Evolutionary conservation across 2,113 vertebrate species (phyloP).

Genomic region (Siniperca knerii): DNA sequence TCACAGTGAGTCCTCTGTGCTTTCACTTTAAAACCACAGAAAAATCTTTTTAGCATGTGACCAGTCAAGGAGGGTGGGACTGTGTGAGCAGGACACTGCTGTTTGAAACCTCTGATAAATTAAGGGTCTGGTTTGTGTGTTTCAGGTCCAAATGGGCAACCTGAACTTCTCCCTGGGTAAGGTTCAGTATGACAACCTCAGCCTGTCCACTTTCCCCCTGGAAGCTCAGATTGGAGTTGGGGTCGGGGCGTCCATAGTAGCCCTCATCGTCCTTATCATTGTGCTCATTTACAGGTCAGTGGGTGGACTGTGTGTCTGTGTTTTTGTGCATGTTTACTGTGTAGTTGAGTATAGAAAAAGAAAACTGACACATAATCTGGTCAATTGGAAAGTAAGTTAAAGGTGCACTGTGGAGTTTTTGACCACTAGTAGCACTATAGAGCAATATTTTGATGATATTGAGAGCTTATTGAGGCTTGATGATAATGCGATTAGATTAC

Average conservation of each 20-base stretch:
- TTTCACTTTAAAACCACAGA: neutral
- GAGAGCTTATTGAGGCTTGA: neutral
- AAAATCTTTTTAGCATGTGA: neutral
- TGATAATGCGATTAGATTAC: neutral
- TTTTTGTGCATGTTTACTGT: neutral
- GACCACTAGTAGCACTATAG: neutral
- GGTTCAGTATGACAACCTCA: conserved; percentile 94
- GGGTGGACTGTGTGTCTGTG: neutral
- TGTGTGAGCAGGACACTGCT: neutral
- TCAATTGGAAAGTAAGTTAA: neutral
- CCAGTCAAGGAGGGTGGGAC: neutral
- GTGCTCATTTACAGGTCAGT: conserved; percentile 97
- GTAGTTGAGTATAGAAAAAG: neutral
- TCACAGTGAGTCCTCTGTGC: conserved; percentile 87
- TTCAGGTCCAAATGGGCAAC: conserved; percentile 96
- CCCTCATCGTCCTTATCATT: conserved; percentile 94
- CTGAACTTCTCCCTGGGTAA: conserved; percentile 92
- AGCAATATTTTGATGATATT: neutral
- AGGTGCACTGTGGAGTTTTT: neutral
- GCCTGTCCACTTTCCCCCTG: conserved; percentile 91
- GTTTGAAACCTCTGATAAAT: too few species aligned
- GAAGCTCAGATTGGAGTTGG: conserved; percentile 96
- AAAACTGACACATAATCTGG: neutral
- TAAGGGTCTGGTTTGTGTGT: conserved; percentile 22
- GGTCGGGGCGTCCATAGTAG: conserved; percentile 93